Evolutionary conservation across 2,888 invertebrate genomes (phyloP).

Genomic region (Furcula furcula): DNA sequence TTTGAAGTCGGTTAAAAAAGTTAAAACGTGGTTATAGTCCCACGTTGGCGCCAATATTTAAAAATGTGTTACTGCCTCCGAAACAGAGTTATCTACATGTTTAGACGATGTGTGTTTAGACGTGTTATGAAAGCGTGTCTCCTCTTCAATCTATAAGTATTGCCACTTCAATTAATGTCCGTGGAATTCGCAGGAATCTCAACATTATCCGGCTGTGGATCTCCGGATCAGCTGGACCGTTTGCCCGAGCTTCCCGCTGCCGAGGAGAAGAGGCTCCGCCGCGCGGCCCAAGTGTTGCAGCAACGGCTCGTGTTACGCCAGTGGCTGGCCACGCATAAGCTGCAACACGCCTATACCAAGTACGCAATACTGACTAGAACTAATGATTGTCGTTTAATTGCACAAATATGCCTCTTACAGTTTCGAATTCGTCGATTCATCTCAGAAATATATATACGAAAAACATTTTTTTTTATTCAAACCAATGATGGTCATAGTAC

Average conservation of each 20-base stretch:
- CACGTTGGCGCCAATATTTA: conserved; percentile 28
- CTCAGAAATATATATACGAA: too few relatives aligned
- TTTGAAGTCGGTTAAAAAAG: too few relatives aligned
- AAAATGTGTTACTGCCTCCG: too few relatives aligned
- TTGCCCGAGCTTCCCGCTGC: conserved; percentile 91
- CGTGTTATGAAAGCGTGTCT: too few relatives aligned
- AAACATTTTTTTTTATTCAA: too few relatives aligned
- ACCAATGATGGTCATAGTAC: neutral
- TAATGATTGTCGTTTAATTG: too few relatives aligned
- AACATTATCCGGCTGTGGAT: conserved; percentile 90
- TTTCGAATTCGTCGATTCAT: too few relatives aligned
- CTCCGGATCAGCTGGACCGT: conserved; percentile 86
- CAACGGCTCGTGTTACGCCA: conserved; percentile 92
- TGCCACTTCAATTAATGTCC: neutral
- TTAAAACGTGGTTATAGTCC: conserved; percentile 14
- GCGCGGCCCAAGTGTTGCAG: conserved; percentile 90
- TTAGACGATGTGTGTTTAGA: too few relatives aligned
- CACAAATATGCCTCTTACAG: too few relatives aligned
- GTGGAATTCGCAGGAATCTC: conserved; percentile 85
- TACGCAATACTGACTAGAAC: too few relatives aligned
- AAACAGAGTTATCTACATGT: too few relatives aligned
- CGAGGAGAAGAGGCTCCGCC: conserved; percentile 91
- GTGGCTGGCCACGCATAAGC: conserved; percentile 89
- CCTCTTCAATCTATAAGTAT: neutral
- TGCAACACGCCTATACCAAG: conserved; percentile 89